Base-by-base conservation (phyloP, 30 jellyfish, hydroid and myxozoan species). In the Turritopsis dohrnii region DNA sequence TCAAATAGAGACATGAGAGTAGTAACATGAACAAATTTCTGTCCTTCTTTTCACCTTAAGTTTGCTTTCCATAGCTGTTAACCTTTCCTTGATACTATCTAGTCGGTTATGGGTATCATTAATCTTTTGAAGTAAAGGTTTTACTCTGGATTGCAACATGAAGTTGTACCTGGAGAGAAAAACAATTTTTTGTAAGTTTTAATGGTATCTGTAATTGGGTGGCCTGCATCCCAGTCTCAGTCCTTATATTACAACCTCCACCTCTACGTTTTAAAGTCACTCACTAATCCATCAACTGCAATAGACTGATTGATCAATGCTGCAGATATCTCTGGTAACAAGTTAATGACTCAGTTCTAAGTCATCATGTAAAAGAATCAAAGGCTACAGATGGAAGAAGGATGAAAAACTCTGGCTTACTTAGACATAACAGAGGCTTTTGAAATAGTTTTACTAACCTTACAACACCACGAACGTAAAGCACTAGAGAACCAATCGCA, bases 91-190 rank as follows among this genome's bases (percentile, higher is more conserved):
- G 19, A 91, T 94, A 16, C 80, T 91, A 21, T 81, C 96, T 29
- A 89, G 25, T 25, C 90, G 84, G 19, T 66, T 54, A 3, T 76
- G 73, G 0, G 96, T 89, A 28, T 89, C 90, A 54, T 80, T 84
- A 0, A 89, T 94, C 85, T 86, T 89, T 52, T 53, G 79, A 73
- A 84, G 96, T 71, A 89, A 66, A 18, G 96, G 96, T 24, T 76
- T 89, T 25, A 89, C 96, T 8, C 94, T 84, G 7, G 96, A 89
- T 65, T 84, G 79, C 96, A 89, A 81, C 91, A 89, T 89, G 65
- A 88, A 72, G 66, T 89, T 91, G 71, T 89, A 89, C 88, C 96
- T 89, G 31, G 26, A 73, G 66, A 21, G 41, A 52, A 79, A 27
- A 28, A n/a, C n/a, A n/a, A n/a, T n/a, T n/a, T n/a, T n/a, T n/a